Evolutionary conservation across 1,140 invertebrate genomes (phyloP).

Genomic region (Xylocopa sonorina): DNA sequence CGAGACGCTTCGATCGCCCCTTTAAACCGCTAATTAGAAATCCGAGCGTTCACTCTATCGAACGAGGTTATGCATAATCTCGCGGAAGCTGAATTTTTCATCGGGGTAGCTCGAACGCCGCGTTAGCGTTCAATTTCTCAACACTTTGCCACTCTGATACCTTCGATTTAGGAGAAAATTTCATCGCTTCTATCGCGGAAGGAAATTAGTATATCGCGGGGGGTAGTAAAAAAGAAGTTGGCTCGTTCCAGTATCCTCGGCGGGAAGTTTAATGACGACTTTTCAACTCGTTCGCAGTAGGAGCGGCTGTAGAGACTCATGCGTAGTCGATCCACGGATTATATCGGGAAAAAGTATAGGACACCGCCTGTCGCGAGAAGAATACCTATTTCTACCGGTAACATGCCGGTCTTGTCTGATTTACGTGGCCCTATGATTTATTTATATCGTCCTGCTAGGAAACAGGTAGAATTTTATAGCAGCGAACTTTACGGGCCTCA

Average conservation of each 20-base stretch:
- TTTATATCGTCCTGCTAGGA: constrained; percentile 63
- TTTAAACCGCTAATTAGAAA: no score
- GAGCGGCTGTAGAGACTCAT: neutral
- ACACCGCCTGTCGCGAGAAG: neutral
- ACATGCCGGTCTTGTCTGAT: constrained; percentile 43
- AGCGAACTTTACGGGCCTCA: constrained; percentile 62
- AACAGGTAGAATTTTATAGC: constrained; percentile 71
- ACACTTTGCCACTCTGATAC: constrained; percentile 22
- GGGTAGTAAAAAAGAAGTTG: no score
- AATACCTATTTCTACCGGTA: neutral
- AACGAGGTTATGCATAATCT: constrained; percentile 14
- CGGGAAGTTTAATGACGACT: neutral
- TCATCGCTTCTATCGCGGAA: no score
- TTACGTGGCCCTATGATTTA: constrained; percentile 69
- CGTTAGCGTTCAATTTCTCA: constrained; percentile 35
- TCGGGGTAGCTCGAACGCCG: constrained; percentile 25
- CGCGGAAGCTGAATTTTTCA: constrained; percentile 39
- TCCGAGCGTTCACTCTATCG: no score
- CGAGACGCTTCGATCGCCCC: no score
- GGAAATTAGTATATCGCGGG: no score
- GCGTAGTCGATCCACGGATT: constrained; percentile 38
- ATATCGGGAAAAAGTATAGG: constrained; percentile 34
- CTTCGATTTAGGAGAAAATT: neutral
- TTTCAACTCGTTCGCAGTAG: neutral
- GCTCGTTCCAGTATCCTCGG: no score